These are phyloP conservation scores for Gymnorhina tibicen DNA, from an alignment of 2,113 vertebrate genomes.

Conservation along the genomic window DNA sequence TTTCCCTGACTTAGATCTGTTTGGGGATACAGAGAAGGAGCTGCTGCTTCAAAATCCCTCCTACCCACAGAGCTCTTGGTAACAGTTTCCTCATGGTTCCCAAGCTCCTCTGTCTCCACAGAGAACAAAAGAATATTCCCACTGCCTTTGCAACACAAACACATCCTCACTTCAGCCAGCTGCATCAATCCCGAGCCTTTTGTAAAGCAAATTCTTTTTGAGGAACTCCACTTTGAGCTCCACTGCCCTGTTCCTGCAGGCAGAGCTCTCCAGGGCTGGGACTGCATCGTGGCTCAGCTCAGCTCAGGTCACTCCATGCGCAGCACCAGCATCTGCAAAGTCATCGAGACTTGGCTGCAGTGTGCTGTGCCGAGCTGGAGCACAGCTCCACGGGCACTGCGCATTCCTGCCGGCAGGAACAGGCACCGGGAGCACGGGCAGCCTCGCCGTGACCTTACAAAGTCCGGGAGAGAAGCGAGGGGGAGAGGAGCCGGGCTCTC, in stretches of 20 bases:
- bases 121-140: neutral
- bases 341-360: neutral
- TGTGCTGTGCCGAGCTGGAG: neutral
- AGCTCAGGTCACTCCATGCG: neutral
- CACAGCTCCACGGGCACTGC: neutral
- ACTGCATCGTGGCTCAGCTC: neutral
- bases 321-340: conserved; percentile 32
- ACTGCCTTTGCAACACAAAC: neutral
- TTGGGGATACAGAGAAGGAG: neutral
- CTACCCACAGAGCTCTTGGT: neutral
- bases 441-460: neutral
- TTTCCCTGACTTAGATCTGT: neutral
- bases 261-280: neutral
- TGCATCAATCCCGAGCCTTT: neutral
- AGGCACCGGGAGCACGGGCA: neutral
- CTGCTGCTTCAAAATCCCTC: neutral
- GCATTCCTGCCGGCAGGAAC: neutral
- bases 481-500: neutral
- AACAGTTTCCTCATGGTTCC: neutral
- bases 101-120: neutral
- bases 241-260: neutral
- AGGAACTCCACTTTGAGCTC: neutral
- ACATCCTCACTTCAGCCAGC: neutral
- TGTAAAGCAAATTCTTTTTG: neutral
- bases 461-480: neutral